These are phyloP conservation scores for Gastracanthus pulcherrimus DNA, from an alignment of 2,888 invertebrate genomes.

Conservation along the genomic window DNA sequence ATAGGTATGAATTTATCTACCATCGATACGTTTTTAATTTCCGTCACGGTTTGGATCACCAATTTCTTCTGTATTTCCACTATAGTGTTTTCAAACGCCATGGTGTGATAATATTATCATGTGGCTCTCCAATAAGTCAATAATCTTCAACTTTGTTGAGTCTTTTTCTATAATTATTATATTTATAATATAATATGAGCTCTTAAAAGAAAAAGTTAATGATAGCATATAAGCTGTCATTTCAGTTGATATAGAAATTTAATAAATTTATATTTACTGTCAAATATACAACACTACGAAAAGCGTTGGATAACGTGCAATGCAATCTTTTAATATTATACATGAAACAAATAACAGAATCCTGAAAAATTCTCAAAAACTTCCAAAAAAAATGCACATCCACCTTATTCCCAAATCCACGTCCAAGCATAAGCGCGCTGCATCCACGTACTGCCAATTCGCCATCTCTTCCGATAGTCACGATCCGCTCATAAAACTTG, in stretches of 20 bases:
- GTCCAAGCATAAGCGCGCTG: background rate
- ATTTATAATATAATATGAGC: too few species aligned
- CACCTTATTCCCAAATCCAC: background rate
- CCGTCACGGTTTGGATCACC: conserved; percentile 84
- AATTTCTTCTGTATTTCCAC: conserved; percentile 85
- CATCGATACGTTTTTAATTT: conserved; percentile 86
- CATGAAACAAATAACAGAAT: too few species aligned
- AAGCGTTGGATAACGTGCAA: too few species aligned
- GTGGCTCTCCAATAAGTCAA: conserved; percentile 94
- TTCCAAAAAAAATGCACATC: background rate
- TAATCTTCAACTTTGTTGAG: conserved; percentile 86
- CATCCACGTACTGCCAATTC: background rate
- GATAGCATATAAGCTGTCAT: too few species aligned
- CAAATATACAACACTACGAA: too few species aligned
- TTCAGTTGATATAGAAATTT: too few species aligned
- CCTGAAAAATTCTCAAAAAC: too few species aligned
- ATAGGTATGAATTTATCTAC: conserved; percentile 85
- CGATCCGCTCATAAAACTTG: conserved; percentile 3
- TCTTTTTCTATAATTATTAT: too few species aligned
- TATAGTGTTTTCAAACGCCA: conserved; percentile 91
- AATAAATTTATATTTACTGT: too few species aligned
- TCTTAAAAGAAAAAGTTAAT: too few species aligned
- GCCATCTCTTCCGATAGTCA: background rate
- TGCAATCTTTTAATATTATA: too few species aligned
- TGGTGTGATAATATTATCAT: conserved; percentile 95